phyloP scores from a whole-genome alignment of 2,797 vertebrate species.

The Poecilia velifera region DNA sequence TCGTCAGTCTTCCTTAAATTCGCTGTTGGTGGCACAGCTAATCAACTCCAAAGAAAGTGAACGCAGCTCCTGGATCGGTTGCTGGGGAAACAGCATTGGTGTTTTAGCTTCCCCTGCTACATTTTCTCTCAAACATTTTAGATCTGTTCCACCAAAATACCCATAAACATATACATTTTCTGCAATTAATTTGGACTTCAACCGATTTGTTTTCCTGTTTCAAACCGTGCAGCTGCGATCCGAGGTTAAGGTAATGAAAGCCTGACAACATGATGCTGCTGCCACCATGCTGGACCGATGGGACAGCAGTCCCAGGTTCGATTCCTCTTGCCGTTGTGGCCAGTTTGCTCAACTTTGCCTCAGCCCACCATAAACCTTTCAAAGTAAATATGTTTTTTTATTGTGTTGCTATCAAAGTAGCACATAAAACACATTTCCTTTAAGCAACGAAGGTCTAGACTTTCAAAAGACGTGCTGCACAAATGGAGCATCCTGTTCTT shows the following conservation, averaged over 20 bases:
- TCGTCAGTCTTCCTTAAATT: background rate
- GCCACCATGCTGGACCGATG: background rate
- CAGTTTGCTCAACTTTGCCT: no score
- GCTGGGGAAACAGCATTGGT: background rate
- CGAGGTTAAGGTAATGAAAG: background rate
- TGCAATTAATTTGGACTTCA: background rate
- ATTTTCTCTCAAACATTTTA: background rate
- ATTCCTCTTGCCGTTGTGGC: no score
- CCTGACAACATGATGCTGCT: background rate
- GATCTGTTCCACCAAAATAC: background rate
- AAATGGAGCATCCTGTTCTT: constrained; percentile 28
- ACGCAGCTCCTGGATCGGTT: background rate
- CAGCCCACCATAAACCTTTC: no score
- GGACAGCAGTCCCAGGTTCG: no score
- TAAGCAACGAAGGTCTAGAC: background rate
- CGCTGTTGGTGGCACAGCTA: background rate
- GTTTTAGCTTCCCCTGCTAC: background rate
- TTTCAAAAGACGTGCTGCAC: background rate
- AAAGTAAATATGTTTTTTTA: background rate
- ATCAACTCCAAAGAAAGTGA: background rate
- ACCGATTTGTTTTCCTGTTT: background rate
- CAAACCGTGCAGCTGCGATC: background rate
- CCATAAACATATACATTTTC: background rate
- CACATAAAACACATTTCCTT: background rate
- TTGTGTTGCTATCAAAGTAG: background rate